Base-by-base conservation (phyloP, 2,113 vertebrate genomes). In the Laterallus jamaicensis region DNA sequence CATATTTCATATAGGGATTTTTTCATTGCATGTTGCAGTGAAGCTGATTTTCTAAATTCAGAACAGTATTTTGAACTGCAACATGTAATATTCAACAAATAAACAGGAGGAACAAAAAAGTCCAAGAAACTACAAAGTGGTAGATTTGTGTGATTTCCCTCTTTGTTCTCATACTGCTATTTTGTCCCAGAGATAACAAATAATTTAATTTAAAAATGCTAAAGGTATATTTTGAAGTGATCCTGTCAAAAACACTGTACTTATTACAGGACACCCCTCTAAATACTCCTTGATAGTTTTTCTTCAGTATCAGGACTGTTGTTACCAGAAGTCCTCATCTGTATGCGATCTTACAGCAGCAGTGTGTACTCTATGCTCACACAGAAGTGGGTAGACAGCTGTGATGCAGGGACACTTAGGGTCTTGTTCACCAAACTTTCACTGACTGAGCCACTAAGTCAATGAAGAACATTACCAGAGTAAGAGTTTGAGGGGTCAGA, bases 181-280 rank as follows among this genome's bases (percentile, higher is more conserved):
- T 18, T 74, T 85, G 9, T 75, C 42, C 50, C 78, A 91, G 88
- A 86, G 19, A 40, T 62, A 94, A 50, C 14, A 89, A 42, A 70
- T 70, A 64, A 92, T 87, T 90, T 90, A 67, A 81, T 62, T 94
- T 93, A 18, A 90, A 95, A 94, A 88, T 62, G 50, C 32, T 79
- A 66, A 66, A 59, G 35, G 8, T 64, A 6, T 70, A 77, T 82
- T 28, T 56, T 69, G n/a, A 63, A 76, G 18, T 50, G 31, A 58
- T 50, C 31, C 35, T 76, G 32, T 79, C 35, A 76, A 82, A 75
- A 10, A 42, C 35, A 49, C 15, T 47, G 25, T 63, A 22, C 15
- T 56, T 11, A 42, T 17, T 35, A 44, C 19, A 88, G 32, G 77
- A 44, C 37, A 35, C 15, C 21, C 32, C 32, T 40, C n/a, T 71